Evolutionary conservation across 2,113 vertebrate species (phyloP), one percentile per base, ranked within the genome.

Genomic region (Petrocephalus microphthalmus): DNA sequence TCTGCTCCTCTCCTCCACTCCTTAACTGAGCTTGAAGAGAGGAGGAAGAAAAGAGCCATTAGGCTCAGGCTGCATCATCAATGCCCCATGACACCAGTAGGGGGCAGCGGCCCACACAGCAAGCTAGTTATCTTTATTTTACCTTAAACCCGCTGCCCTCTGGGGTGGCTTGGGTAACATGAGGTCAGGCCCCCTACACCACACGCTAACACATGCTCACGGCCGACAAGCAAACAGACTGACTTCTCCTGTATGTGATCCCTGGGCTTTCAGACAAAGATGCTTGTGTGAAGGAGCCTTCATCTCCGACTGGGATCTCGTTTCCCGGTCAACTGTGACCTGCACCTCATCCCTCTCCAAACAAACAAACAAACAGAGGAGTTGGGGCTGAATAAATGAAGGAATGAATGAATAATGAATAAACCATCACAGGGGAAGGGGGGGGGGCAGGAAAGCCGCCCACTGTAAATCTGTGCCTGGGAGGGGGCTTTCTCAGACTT

Each of bases 331-430:
- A 83, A 47, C 60, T 3, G 60, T 42, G 74, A 81, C 33, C 74
- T 37, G 33, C 10, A 81, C 74, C 22, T 13, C 81, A 84, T 84
- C 45, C 81, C 81, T 86, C 85, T 57, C 11, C 10, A 57, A 13
- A 51, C 52, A 85, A 85, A 51, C 52, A 85, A 85, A 85, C 51
- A 53, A 53, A 85, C 82, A 84, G n/a, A 52, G 51, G 13, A 51
- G 25, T 33, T 53, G 29, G 88, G 88, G 89, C 88, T 87, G 82
- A 89, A 81, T 88, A 42, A 87, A 85, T 54, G 85, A 87, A 71
- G 89, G 88, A 89, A 84, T 81, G 78, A 89, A 82, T 89, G 90
- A 94, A 88, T 91, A 90, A 92, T 92, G 92, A 94, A 95, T 92
- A 94, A 87, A n/a, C 74, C 49, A n/a, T 33, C 29, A 42, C 2